Percentiles rank a stretch among this genome's conserved stretches.
Evolutionary conservation across 2,113 vertebrate species (phyloP).

Genomic region (Argyrosomus japonicus): DNA sequence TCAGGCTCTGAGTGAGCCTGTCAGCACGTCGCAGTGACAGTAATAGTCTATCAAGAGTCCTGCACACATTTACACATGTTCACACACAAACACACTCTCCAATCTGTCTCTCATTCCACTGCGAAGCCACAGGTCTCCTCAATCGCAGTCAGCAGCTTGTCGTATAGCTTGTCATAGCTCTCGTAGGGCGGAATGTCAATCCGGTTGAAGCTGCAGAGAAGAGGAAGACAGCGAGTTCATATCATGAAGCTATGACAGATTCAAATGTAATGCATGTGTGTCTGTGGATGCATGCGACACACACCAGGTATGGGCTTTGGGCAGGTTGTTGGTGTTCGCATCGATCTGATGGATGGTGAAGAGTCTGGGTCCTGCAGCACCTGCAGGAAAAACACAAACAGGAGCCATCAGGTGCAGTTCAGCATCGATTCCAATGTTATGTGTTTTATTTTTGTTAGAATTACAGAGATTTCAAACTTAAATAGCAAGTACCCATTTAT

Average conservation of each 20-base stretch:
- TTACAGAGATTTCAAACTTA: not conserved
- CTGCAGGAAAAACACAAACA: conserved; percentile 75
- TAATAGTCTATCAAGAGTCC: conserved; percentile 43
- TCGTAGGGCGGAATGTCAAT: conserved; percentile 98
- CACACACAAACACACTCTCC: conserved; percentile 42
- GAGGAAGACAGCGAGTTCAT: not conserved
- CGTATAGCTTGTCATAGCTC: conserved; percentile 95
- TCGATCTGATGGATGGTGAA: conserved; percentile 98
- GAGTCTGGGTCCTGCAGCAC: conserved; percentile 94
- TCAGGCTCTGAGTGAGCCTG: conserved; percentile 8
- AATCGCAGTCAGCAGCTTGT: conserved; percentile 98
- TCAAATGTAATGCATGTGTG: not conserved
- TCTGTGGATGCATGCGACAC: conserved; percentile 41
- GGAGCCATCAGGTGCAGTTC: not conserved
- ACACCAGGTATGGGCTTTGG: conserved; percentile 97
- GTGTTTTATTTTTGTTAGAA: not conserved
- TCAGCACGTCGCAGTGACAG: not conserved
- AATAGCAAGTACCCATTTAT: not conserved
- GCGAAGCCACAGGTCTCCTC: conserved; percentile 98
- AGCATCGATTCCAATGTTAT: not conserved
- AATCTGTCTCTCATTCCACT: conserved; percentile 88
- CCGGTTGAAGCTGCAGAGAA: conserved; percentile 91
- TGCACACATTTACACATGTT: conserved; percentile 20
- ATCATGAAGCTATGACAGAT: not conserved
- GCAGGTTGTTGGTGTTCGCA: conserved; percentile 94